These are phyloP conservation scores for Columba guinea DNA, from an alignment of 2,797 vertebrate species.

Conservation along the genomic window DNA sequence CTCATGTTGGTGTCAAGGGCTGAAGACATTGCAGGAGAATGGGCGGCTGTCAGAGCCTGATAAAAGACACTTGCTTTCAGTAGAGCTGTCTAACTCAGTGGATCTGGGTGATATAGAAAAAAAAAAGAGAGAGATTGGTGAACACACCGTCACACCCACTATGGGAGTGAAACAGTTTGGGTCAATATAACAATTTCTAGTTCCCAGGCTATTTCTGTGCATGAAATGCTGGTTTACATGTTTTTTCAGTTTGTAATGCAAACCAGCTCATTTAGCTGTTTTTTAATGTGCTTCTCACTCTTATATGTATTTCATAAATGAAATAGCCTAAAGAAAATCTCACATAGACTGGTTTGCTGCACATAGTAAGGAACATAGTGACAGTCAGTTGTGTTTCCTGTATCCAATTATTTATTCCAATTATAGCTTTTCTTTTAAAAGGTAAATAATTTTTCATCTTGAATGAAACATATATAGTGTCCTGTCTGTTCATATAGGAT, in stretches of 20 bases:
- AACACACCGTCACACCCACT: conserved; percentile 67
- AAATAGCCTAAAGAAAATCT: not conserved
- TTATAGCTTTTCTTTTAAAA: not conserved
- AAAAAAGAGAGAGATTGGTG: not conserved
- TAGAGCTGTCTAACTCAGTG: conserved; percentile 53
- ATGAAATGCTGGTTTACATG: not conserved
- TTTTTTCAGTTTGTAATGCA: not conserved
- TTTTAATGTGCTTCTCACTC: not conserved
- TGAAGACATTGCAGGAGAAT: conserved; percentile 74
- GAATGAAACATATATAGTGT: not conserved
- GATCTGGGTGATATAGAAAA: conserved; percentile 76
- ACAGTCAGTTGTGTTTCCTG: not conserved
- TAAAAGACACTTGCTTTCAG: conserved; percentile 78
- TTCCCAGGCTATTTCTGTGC: not conserved
- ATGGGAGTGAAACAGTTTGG: not conserved
- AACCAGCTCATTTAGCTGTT: not conserved
- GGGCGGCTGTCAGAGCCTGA: conserved; percentile 70
- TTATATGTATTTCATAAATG: not conserved
- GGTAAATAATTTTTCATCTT: not conserved
- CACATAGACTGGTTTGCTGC: not conserved
- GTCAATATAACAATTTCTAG: not conserved
- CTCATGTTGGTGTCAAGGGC: conserved; percentile 87
- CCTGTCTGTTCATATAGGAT: not conserved
- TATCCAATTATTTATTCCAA: not conserved
- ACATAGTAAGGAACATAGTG: not conserved